phyloP scores from a whole-genome alignment of 92 coral and sea anemone species.

The Actinostola sp. region DNA sequence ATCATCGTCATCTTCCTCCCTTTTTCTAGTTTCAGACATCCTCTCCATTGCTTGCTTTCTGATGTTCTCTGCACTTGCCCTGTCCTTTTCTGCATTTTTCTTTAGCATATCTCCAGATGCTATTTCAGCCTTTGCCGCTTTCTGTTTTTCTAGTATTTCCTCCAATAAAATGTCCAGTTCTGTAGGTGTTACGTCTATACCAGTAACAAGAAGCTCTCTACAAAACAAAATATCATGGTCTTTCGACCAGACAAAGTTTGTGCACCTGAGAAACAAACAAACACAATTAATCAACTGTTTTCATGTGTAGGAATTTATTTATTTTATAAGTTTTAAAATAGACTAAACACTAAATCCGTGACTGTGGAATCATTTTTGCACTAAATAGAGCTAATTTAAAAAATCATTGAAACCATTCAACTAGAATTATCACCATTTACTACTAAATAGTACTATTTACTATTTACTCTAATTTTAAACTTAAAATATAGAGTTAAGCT shows the following conservation, averaged over 20 bases:
- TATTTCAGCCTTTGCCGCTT: conserved; percentile 19
- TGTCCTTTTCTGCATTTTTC: conserved; percentile 34
- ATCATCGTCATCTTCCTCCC: conserved; percentile 28
- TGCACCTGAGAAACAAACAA: not conserved
- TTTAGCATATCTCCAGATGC: conserved; percentile 34
- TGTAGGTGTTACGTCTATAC: conserved; percentile 36
- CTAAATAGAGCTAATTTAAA: too few species aligned
- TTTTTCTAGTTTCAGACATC: conserved; percentile 31
- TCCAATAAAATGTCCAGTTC: conserved; percentile 48
- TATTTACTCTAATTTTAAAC: too few species aligned
- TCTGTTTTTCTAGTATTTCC: conserved; percentile 49
- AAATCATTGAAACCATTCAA: too few species aligned
- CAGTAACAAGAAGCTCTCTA: conserved; percentile 39
- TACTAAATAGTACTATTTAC: too few species aligned
- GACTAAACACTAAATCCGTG: too few species aligned
- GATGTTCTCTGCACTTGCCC: conserved; percentile 37
- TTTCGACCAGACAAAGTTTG: conserved; percentile 34
- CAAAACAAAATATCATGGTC: conserved; percentile 47
- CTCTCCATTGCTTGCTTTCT: conserved; percentile 58
- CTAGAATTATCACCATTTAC: too few species aligned
- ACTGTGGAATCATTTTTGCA: too few species aligned
- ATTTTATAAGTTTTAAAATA: too few species aligned
- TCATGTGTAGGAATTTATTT: too few species aligned
- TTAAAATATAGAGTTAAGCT: too few species aligned
- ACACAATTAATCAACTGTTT: too few species aligned